Conservation (phyloP, 2,888 invertebrate genomes). For the Camponotus fellah region DNA sequence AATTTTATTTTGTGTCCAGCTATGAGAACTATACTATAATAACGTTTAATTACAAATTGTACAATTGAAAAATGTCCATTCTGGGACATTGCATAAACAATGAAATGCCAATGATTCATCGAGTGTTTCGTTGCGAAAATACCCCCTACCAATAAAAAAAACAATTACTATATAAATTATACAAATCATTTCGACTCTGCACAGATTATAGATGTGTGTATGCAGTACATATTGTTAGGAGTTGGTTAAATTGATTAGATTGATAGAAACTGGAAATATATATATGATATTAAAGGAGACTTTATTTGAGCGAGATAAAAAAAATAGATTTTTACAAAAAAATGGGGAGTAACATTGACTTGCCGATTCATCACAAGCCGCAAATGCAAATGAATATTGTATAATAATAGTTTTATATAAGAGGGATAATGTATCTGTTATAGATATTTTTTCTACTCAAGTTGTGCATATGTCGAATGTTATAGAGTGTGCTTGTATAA, state of each 20-base stretch:
- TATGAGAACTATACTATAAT: slow-evolving; percentile 66
- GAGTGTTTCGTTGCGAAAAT: slow-evolving; percentile 77
- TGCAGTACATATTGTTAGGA: slow-evolving; percentile 54
- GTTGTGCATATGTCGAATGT: slow-evolving; percentile 79
- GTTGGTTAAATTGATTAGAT: slow-evolving; percentile 1
- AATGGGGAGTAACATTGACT: slow-evolving; percentile 63
- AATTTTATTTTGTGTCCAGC: slow-evolving; percentile 64
- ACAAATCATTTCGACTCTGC: slow-evolving; percentile 53
- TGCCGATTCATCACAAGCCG: slow-evolving; percentile 61
- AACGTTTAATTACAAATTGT: slow-evolving; percentile 73
- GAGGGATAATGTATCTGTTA: slow-evolving; percentile 80
- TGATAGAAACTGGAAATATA: slow-evolving; percentile 59
- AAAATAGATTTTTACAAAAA: slow-evolving; percentile 52
- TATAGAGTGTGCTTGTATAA: slow-evolving; percentile 78
- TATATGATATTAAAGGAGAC: slow-evolving; percentile 37
- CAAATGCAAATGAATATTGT: slow-evolving; percentile 75
- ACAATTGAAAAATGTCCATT: slow-evolving; percentile 75
- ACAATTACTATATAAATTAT: slow-evolving; percentile 38
- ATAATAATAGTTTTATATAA: slow-evolving; percentile 81
- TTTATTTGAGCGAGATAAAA: slow-evolving; percentile 53
- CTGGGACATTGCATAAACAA: slow-evolving; percentile 77
- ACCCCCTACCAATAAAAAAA: slow-evolving; percentile 67
- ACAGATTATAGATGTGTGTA: slow-evolving; percentile 40
- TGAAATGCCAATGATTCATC: slow-evolving; percentile 73
- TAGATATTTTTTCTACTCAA: slow-evolving; percentile 83